Conservation (phyloP, 1,140 invertebrate genomes). For the Pseudomyrmex pallidus region DNA sequence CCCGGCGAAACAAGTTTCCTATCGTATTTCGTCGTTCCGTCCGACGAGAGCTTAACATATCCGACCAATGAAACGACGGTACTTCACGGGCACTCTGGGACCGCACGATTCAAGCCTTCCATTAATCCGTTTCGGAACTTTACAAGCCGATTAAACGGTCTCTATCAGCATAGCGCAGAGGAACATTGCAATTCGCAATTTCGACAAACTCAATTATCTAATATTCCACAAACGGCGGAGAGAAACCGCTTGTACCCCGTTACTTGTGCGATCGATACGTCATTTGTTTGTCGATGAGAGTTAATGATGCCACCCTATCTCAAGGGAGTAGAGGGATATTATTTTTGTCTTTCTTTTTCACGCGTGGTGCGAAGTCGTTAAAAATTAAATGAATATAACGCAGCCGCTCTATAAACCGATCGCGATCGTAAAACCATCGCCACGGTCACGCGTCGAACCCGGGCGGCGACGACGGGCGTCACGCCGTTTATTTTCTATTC, state of each 20-base stretch:
- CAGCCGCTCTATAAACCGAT: neutral
- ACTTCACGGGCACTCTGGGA: neutral
- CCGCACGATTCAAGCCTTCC: slow-evolving; percentile 45
- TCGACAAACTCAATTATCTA: slow-evolving; percentile 28
- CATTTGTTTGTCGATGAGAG: neutral
- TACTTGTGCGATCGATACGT: neutral
- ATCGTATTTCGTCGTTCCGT: slow-evolving; percentile 31
- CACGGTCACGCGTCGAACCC: slow-evolving; percentile 4
- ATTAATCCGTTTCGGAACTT: slow-evolving; percentile 60
- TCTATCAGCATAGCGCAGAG: slow-evolving; percentile 23
- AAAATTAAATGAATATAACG: neutral
- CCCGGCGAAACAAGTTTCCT: slow-evolving; percentile 52
- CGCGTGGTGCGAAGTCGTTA: too few species aligned
- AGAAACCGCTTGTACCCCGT: neutral
- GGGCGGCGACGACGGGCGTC: neutral
- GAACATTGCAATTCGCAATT: slow-evolving; percentile 35
- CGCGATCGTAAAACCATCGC: slow-evolving; percentile 13
- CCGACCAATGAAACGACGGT: slow-evolving; percentile 44
- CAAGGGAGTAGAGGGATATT: too few species aligned
- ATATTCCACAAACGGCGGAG: neutral
- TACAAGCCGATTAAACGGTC: slow-evolving; percentile 56
- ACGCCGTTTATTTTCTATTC: slow-evolving; percentile 66
- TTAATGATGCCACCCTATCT: too few species aligned
- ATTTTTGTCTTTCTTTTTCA: too few species aligned
- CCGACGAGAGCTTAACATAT: slow-evolving; percentile 39